Percentiles rank a stretch among this genome's conserved stretches.
Evolutionary conservation across 2,888 invertebrate species (phyloP).

Genomic region (Trichogramma dendrolimi): DNA sequence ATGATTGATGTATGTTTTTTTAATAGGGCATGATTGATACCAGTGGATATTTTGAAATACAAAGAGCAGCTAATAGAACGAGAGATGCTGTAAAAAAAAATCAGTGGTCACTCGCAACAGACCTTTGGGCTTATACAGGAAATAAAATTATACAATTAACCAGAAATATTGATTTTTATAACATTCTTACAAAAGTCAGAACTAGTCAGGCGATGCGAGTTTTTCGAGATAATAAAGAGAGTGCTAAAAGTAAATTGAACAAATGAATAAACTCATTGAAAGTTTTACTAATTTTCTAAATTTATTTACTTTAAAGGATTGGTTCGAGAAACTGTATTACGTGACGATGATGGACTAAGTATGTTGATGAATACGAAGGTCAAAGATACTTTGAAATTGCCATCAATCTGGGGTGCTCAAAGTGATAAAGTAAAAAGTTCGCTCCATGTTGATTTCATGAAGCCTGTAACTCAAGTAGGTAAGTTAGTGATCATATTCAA

Average conservation of each 20-base stretch:
- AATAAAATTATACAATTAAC: constrained; percentile 61
- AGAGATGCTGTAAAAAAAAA: constrained; percentile 58
- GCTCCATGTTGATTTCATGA: constrained; percentile 72
- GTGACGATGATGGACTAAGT: constrained; percentile 28
- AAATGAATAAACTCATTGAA: not conserved
- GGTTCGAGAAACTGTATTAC: not conserved
- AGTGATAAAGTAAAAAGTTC: constrained; percentile 59
- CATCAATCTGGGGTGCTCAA: constrained; percentile 60
- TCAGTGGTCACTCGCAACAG: constrained; percentile 60
- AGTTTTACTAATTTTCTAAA: not conserved
- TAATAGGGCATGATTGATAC: constrained; percentile 65
- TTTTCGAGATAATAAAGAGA: not conserved
- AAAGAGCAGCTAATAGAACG: constrained; percentile 57
- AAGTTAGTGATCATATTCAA: constrained; percentile 13
- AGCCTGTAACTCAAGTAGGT: constrained; percentile 70
- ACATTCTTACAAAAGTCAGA: constrained; percentile 61
- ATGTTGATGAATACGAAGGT: constrained; percentile 71
- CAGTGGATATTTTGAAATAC: constrained; percentile 60
- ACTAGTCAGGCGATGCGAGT: not conserved
- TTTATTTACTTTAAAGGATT: not conserved
- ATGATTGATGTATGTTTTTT: not conserved
- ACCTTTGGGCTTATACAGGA: constrained; percentile 65
- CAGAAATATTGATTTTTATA: constrained; percentile 73
- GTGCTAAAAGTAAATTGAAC: not conserved
- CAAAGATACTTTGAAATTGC: constrained; percentile 61